These are phyloP conservation scores for Heliconius sara DNA, from an alignment of 2,888 invertebrate genomes.

Conservation along the genomic window DNA sequence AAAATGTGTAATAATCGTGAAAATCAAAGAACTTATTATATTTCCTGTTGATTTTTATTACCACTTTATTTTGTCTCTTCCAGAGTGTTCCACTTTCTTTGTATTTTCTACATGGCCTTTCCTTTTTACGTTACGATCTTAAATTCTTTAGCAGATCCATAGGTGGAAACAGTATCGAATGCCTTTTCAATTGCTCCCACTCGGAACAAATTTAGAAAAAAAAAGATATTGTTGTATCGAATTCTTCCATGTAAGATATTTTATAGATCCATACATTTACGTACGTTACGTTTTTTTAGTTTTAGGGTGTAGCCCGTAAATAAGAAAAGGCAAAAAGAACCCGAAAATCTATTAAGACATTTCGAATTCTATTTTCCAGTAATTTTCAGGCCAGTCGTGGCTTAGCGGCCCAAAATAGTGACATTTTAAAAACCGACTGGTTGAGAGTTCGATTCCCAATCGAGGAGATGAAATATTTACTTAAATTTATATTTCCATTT, in stretches of 20 bases:
- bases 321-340: too few relatives aligned
- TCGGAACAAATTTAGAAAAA: slow-evolving; percentile 57
- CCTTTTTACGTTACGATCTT: slow-evolving; percentile 82
- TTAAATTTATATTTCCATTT: too few relatives aligned
- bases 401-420: too few relatives aligned
- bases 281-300: slow-evolving; percentile 16
- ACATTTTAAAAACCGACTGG: too few relatives aligned
- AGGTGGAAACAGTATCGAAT: slow-evolving; percentile 71
- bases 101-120: slow-evolving; percentile 64
- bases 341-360: background rate
- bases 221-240: slow-evolving; percentile 59
- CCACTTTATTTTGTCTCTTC: slow-evolving; percentile 41
- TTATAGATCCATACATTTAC: background rate
- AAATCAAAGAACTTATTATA: too few relatives aligned
- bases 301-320: too few relatives aligned
- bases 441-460: too few relatives aligned
- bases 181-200: slow-evolving; percentile 63
- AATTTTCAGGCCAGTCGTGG: too few relatives aligned
- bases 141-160: slow-evolving; percentile 79
- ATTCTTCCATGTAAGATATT: slow-evolving; percentile 46
- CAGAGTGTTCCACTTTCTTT: slow-evolving; percentile 42
- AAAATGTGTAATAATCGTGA: too few relatives aligned
- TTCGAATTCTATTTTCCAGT: background rate
- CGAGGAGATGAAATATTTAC: too few relatives aligned
- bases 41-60: background rate